phyloP scores from a whole-genome alignment of 1,140 invertebrate genomes.

The Drosophila willistoni region DNA sequence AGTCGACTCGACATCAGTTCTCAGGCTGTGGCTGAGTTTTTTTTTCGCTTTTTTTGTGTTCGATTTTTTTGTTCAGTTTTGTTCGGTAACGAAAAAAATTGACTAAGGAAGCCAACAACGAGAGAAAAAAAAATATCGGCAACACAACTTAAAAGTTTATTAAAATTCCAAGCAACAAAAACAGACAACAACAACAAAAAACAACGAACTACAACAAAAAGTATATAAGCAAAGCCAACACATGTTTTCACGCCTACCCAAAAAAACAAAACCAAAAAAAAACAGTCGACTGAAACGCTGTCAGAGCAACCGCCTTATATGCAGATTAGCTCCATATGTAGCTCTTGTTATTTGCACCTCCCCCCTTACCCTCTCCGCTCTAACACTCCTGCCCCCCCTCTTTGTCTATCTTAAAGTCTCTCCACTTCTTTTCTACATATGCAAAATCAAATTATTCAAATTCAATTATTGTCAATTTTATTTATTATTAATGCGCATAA shows the following conservation, averaged over 20 bases:
- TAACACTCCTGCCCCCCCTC: neutral
- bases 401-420: neutral
- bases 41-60: neutral
- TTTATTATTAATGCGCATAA: constrained; percentile 83
- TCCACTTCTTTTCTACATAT: constrained; percentile 30
- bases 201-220: neutral
- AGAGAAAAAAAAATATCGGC: neutral
- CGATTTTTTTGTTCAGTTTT: constrained; percentile 23
- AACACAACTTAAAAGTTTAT: constrained; percentile 66
- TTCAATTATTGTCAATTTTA: constrained; percentile 83
- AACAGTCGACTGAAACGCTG: constrained; percentile 49
- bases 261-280: constrained; percentile 6
- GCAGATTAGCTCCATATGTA: constrained; percentile 72
- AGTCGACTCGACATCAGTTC: constrained; percentile 48
- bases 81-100: constrained; percentile 26
- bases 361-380: no score
- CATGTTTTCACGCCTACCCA: constrained; percentile 79
- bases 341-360: neutral
- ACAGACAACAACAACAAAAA: constrained; percentile 21
- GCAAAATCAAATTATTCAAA: constrained; percentile 78
- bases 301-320: constrained; percentile 71
- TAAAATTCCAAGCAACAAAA: constrained; percentile 66
- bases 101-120: neutral
- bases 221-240: constrained; percentile 54
- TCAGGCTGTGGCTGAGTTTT: constrained; percentile 38